These are phyloP conservation scores for Malurus melanocephalus DNA, from an alignment of 2,113 vertebrate species.

Conservation along the genomic window DNA sequence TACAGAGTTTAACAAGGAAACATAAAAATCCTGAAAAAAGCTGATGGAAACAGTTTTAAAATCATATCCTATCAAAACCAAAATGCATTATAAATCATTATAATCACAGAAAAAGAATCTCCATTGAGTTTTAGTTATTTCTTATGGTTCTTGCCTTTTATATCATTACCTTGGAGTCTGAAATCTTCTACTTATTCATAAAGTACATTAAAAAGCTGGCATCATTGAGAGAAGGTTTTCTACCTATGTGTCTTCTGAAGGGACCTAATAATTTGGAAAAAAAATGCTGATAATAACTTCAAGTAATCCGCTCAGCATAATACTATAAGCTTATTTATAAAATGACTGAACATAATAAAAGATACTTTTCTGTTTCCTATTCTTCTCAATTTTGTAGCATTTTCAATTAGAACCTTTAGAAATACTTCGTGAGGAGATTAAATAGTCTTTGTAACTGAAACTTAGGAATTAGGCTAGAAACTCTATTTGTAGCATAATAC, in stretches of 20 bases:
- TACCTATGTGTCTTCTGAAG: background rate
- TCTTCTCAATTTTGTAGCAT: background rate
- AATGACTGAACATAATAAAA: background rate
- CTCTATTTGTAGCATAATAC: background rate
- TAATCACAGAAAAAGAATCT: background rate
- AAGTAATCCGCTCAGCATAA: background rate
- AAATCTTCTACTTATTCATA: background rate
- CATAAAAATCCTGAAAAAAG: slow-evolving; percentile 15
- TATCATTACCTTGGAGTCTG: background rate
- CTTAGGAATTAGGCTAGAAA: background rate
- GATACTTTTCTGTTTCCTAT: background rate
- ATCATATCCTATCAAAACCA: background rate
- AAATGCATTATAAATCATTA: background rate
- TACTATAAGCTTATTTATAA: background rate
- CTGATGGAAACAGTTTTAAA: background rate
- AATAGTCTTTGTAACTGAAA: background rate
- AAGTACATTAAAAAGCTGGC: background rate
- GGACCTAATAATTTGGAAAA: background rate
- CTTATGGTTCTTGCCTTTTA: background rate
- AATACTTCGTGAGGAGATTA: background rate
- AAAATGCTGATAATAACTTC: background rate
- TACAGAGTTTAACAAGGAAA: slow-evolving; percentile 18
- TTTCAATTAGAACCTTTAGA: background rate
- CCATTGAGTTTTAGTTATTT: background rate
- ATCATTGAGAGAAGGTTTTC: background rate